Conservation (phyloP, 2,797 vertebrate species). For the Lindbergichthys nudifrons region DNA sequence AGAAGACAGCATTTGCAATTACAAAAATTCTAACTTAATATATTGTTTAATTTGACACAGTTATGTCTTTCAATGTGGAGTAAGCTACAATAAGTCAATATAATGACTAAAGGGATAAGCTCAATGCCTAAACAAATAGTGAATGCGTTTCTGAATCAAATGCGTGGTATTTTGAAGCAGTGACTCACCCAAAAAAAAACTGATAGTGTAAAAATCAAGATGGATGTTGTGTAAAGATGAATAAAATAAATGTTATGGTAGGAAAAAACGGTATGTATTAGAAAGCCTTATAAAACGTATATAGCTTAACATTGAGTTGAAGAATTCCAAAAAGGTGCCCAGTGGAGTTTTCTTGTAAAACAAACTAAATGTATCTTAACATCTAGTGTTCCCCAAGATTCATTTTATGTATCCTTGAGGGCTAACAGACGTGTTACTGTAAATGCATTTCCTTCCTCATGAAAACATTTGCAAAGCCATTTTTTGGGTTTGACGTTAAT, state of each 20-base stretch:
- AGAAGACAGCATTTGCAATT: not conserved
- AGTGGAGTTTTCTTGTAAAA: not conserved
- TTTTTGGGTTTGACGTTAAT: too few species aligned
- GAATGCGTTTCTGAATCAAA: not conserved
- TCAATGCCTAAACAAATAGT: not conserved
- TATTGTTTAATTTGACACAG: not conserved
- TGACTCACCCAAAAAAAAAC: not conserved
- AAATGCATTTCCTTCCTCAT: too few species aligned
- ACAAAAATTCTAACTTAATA: not conserved
- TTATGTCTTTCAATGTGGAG: not conserved
- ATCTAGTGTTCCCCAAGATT: not conserved
- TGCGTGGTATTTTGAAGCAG: not conserved
- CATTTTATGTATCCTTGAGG: not conserved
- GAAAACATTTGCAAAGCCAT: constrained; percentile 1
- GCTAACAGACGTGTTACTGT: too few species aligned
- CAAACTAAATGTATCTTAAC: not conserved
- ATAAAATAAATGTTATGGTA: not conserved
- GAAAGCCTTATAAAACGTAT: not conserved
- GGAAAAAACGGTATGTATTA: not conserved
- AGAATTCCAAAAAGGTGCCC: not conserved
- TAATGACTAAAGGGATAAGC: not conserved
- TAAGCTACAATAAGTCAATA: not conserved
- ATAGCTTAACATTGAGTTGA: not conserved
- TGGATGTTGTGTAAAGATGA: not conserved
- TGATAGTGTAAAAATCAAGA: too few species aligned